A percentile compares a stretch with the other conserved stretches of the same genome.
Evolutionary conservation across 2,888 invertebrate genomes (phyloP).

Genomic region (Xestia sexstrigata): DNA sequence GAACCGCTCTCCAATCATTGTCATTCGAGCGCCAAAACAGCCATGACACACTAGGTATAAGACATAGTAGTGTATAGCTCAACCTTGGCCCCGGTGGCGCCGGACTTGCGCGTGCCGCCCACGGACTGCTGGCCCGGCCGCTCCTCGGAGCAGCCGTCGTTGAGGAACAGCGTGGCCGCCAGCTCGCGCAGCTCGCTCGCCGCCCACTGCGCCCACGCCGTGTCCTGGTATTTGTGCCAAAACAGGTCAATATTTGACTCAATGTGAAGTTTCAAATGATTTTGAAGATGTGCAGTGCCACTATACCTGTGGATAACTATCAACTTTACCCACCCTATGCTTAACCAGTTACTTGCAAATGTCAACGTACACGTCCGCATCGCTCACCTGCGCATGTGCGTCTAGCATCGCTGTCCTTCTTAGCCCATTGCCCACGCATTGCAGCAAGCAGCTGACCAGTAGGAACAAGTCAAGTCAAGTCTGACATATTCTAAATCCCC

Average conservation of each 20-base stretch:
- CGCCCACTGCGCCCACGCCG: conserved; percentile 94
- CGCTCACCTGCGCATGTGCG: neutral
- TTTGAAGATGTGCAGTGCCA: neutral
- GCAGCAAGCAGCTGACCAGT: too few species aligned
- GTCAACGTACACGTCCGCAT: neutral
- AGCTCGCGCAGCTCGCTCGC: conserved; percentile 92
- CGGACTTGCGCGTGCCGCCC: conserved; percentile 97
- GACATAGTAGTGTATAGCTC: neutral
- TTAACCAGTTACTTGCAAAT: neutral
- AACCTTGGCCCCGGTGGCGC: conserved; percentile 97
- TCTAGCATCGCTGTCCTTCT: too few species aligned
- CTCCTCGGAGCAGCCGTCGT: conserved; percentile 98
- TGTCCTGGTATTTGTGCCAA: conserved; percentile 33
- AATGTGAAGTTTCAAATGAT: neutral
- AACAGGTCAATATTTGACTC: neutral
- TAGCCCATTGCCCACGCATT: too few species aligned
- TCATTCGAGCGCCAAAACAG: neutral
- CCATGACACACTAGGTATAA: neutral
- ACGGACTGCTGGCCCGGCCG: conserved; percentile 99
- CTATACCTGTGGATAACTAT: neutral
- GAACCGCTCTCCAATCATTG: neutral
- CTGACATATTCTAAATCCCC: too few species aligned
- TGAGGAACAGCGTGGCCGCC: conserved; percentile 96
- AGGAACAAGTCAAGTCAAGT: too few species aligned
- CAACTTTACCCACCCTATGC: neutral